These are phyloP conservation scores for Pteropus alecto DNA, from an alignment of 2,113 vertebrate genomes.

Conservation along the genomic window DNA sequence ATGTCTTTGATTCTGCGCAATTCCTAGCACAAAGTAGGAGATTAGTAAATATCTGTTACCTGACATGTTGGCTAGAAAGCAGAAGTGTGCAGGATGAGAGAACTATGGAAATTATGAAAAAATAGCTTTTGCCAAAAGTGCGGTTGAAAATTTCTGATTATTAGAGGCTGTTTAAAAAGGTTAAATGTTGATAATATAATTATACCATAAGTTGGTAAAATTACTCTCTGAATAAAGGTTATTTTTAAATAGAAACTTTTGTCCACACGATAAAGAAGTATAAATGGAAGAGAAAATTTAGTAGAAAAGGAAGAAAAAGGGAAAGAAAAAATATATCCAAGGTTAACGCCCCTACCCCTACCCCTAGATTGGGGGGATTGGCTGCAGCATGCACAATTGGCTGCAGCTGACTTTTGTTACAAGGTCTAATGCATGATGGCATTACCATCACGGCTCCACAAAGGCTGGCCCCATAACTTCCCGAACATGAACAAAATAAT, in stretches of 20 bases:
- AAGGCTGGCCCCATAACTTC: not conserved
- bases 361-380: not conserved
- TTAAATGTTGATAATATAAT: constrained; percentile 45
- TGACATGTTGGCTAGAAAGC: not conserved
- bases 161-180: not conserved
- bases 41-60: not conserved
- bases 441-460: not conserved
- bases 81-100: not conserved
- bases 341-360: not conserved
- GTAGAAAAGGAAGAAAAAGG: not conserved
- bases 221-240: constrained; percentile 2
- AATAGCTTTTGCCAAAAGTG: not conserved
- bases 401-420: not conserved
- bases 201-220: constrained; percentile 36
- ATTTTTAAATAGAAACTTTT: constrained; percentile 55
- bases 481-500: not conserved
- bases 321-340: not conserved
- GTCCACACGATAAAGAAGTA: constrained; percentile 26
- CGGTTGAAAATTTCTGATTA: constrained; percentile 8
- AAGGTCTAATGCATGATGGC: not conserved
- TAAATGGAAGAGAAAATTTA: constrained; percentile 2
- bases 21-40: not conserved
- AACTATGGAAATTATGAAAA: not conserved
- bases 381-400: not conserved
- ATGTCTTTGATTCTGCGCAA: not conserved